Evolutionary conservation across 2,797 vertebrate genomes (phyloP).

Genomic region (Aeoliscus strigatus): DNA sequence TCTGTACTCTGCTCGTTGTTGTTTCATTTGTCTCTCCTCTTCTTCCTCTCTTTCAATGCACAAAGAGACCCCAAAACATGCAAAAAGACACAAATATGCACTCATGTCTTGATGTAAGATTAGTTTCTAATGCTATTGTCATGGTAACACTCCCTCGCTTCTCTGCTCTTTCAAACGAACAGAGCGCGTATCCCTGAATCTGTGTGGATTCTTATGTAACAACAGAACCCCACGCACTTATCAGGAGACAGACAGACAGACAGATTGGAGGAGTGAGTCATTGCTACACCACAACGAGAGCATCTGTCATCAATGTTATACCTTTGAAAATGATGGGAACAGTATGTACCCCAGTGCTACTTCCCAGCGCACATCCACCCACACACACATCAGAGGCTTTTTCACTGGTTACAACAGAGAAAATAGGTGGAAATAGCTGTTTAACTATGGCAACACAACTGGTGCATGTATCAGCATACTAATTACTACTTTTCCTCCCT

Average conservation of each 20-base stretch:
- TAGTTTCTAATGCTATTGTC: slow-evolving; percentile 74
- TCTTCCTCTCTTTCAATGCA: too few relatives aligned
- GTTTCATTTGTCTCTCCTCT: too few relatives aligned
- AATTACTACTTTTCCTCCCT: slow-evolving; percentile 55
- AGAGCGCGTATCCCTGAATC: slow-evolving; percentile 59
- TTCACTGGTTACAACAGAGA: slow-evolving; percentile 21
- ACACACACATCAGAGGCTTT: slow-evolving; percentile 25
- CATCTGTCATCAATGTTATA: slow-evolving; percentile 56
- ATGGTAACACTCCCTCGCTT: slow-evolving; percentile 76
- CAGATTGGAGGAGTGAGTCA: slow-evolving; percentile 50
- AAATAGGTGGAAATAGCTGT: slow-evolving; percentile 50
- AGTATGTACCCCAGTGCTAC: slow-evolving; percentile 49
- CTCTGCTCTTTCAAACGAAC: slow-evolving; percentile 57
- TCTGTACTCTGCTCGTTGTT: too few relatives aligned
- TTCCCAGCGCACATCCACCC: slow-evolving; percentile 24
- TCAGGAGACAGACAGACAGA: slow-evolving; percentile 39
- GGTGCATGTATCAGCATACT: slow-evolving; percentile 59
- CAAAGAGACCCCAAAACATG: slow-evolving; percentile 4
- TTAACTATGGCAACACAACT: slow-evolving; percentile 60
- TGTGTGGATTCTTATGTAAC: slow-evolving; percentile 71
- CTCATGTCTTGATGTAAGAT: slow-evolving; percentile 58
- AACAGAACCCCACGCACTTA: slow-evolving; percentile 48
- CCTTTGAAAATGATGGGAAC: slow-evolving; percentile 62
- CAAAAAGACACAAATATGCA: slow-evolving; percentile 39
- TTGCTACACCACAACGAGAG: slow-evolving; percentile 56